A percentile compares a stretch with the other conserved stretches of the same genome.
Evolutionary conservation across 1,140 invertebrate species (phyloP).

Genomic region (Trichonephila inaurata): DNA sequence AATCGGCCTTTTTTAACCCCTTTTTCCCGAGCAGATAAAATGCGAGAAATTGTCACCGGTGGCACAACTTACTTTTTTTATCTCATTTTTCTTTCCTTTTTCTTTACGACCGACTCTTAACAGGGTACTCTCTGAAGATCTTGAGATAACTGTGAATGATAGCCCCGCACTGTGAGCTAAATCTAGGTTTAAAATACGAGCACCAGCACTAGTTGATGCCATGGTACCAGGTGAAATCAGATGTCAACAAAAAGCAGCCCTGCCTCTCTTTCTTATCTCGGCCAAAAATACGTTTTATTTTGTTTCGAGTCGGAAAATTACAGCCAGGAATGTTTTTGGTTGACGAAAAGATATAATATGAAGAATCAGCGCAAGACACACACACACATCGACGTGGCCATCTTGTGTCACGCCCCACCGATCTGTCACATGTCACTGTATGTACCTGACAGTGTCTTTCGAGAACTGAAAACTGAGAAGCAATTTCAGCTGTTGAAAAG

Average conservation of each 20-base stretch:
- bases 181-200: conserved; percentile 29
- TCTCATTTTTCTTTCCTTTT: background rate
- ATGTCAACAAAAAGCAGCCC: conserved; percentile 25
- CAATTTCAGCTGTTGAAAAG: background rate
- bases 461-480: conserved; percentile 7
- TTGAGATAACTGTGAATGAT: conserved; percentile 8
- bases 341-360: background rate
- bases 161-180: background rate
- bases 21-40: conserved; percentile 30
- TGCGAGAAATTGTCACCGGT: conserved; percentile 41
- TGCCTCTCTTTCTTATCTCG: conserved; percentile 27
- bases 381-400: background rate
- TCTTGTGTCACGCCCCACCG: conserved; percentile 22
- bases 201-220: conserved; percentile 5
- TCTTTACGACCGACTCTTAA: conserved; percentile 26
- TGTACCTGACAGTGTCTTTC: background rate
- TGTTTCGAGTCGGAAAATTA: conserved; percentile 36
- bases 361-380: background rate
- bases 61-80: conserved; percentile 29
- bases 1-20: too few species aligned
- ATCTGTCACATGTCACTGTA: conserved; percentile 46
- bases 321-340: conserved; percentile 20
- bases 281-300: conserved; percentile 22
- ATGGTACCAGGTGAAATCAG: background rate
- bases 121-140: conserved; percentile 25